Percentiles rank a stretch among this genome's conserved stretches.
Evolutionary conservation across 2,888 invertebrate genomes (phyloP).

Genomic region (Drosophila falleni): DNA sequence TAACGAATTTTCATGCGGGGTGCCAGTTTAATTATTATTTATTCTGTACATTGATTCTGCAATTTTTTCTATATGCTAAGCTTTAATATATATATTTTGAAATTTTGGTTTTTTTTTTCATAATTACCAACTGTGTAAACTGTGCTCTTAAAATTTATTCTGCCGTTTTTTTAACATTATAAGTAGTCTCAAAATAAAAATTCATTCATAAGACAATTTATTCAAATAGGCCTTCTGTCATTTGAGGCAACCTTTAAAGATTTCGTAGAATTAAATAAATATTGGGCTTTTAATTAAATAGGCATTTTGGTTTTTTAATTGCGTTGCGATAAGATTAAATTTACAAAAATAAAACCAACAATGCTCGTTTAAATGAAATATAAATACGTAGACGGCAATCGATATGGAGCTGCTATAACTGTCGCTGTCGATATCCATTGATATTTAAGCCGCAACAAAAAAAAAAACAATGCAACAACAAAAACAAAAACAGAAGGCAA

Average conservation of each 20-base stretch:
- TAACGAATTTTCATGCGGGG: no score
- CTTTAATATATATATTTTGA: no score
- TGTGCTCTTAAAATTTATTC: no score
- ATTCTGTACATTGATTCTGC: no score
- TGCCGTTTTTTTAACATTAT: no score
- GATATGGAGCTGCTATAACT: constrained; percentile 51
- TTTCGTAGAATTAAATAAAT: constrained; percentile 2
- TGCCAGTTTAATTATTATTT: no score
- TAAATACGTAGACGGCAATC: constrained; percentile 57
- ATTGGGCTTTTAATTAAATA: constrained; percentile 52
- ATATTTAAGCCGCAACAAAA: constrained; percentile 69
- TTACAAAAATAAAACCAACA: constrained; percentile 44
- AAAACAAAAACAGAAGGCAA: constrained; percentile 27
- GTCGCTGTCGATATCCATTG: constrained; percentile 52
- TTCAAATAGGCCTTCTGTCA: background rate
- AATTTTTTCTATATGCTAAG: no score
- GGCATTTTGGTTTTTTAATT: constrained; percentile 77
- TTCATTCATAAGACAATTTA: background rate
- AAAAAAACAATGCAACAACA: constrained; percentile 29
- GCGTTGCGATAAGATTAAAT: constrained; percentile 69
- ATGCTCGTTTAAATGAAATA: constrained; percentile 53
- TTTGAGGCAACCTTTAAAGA: background rate
- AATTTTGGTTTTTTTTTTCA: no score
- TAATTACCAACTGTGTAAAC: no score
- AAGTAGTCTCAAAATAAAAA: background rate